Evolutionary conservation across 1,140 invertebrate species (phyloP).

Genomic region (Cylas formicarius): DNA sequence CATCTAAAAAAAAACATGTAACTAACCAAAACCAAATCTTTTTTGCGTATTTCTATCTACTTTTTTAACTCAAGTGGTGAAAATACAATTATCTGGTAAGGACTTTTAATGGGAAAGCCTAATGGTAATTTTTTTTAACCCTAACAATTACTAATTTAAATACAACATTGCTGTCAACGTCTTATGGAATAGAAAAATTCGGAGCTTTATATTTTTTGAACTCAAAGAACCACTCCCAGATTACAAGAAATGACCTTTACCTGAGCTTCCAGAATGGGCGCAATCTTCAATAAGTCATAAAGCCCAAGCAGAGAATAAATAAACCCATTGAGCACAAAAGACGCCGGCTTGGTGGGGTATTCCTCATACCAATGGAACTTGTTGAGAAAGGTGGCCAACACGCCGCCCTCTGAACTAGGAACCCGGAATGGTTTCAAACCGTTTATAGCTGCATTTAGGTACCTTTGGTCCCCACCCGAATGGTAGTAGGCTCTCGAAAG

Average conservation of each 20-base stretch:
- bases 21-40: no score
- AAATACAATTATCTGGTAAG: no score
- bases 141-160: no score
- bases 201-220: background rate
- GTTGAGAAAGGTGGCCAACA: slow-evolving; percentile 68
- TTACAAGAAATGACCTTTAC: slow-evolving; percentile 24
- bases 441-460: slow-evolving; percentile 71
- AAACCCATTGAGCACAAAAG: slow-evolving; percentile 97
- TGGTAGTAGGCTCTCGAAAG: slow-evolving; percentile 81
- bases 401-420: slow-evolving; percentile 64
- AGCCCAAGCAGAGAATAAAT: slow-evolving; percentile 95
- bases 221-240: background rate
- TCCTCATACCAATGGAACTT: slow-evolving; percentile 91
- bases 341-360: slow-evolving; percentile 91
- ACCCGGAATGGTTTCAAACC: slow-evolving; percentile 78
- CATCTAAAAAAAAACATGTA: no score
- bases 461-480: slow-evolving; percentile 66
- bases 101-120: no score
- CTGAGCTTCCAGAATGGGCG: slow-evolving; percentile 49
- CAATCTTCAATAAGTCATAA: slow-evolving; percentile 79
- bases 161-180: no score
- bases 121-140: no score
- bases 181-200: no score
- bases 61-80: no score
- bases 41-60: no score